Evolutionary conservation across 2,113 vertebrate genomes (phyloP).

Genomic region (Ibidorhyncha struthersii): DNA sequence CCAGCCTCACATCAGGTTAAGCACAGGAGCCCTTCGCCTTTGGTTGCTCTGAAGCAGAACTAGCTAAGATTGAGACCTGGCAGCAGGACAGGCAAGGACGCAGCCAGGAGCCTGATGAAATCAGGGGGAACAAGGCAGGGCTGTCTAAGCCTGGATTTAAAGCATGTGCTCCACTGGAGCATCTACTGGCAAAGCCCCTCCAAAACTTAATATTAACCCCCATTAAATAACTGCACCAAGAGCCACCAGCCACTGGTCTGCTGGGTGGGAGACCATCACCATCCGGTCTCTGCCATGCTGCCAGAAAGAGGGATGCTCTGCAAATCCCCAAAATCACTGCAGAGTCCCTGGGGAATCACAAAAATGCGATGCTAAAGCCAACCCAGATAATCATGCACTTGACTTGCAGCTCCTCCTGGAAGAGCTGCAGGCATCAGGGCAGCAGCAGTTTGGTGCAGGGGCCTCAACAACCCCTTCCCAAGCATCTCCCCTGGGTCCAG

Average conservation of each 20-base stretch:
- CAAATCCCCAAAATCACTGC: background rate
- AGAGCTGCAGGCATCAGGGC: background rate
- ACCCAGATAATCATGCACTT: fast-evolving
- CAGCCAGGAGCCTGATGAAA: background rate
- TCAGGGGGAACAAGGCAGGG: fast-evolving
- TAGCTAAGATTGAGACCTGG: background rate
- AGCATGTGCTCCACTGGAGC: fast-evolving
- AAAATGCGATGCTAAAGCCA: background rate
- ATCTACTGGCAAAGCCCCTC: background rate
- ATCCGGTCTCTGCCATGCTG: fast-evolving
- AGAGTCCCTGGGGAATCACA: background rate
- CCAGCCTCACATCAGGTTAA: background rate
- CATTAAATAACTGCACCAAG: background rate
- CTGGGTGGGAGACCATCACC: background rate
- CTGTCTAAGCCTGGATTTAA: background rate
- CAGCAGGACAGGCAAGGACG: background rate
- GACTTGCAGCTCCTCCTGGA: background rate
- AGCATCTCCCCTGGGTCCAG: background rate
- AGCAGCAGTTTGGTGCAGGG: background rate
- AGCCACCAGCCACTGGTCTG: fast-evolving
- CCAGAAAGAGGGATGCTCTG: background rate
- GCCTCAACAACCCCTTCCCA: background rate
- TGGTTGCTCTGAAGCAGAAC: background rate
- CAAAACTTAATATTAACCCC: background rate
- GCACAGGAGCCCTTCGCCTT: background rate